Conservation (phyloP, 2,113 vertebrate genomes). For the Pygoscelis antarcticus region DNA sequence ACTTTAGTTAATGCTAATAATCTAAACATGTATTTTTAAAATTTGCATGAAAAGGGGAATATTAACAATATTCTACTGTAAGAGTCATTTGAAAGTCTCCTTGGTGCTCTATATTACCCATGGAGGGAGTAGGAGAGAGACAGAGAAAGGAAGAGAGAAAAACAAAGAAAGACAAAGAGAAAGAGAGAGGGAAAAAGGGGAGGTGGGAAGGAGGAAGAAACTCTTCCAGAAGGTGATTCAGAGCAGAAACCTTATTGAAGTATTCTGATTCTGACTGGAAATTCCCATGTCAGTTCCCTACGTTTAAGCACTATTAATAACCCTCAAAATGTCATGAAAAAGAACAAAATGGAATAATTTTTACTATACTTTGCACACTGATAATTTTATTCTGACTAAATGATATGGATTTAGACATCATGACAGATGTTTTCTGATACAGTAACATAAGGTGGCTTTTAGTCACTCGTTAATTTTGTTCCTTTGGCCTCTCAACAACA, state of each 20-base stretch:
- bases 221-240: neutral
- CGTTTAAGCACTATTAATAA: neutral
- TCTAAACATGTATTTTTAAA: neutral
- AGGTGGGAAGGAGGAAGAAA: neutral
- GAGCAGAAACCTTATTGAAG: neutral
- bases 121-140: neutral
- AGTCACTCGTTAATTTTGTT: neutral
- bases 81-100: neutral
- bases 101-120: neutral
- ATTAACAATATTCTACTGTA: neutral
- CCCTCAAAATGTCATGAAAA: neutral
- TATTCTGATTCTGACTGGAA: neutral
- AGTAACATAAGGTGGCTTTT: neutral
- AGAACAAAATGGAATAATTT: neutral
- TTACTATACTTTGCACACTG: neutral
- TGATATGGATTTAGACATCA: neutral
- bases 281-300: neutral
- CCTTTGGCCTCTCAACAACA: conserved; percentile 1
- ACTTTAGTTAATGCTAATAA: neutral
- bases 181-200: accelerated
- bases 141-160: neutral
- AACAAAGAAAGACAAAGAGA: neutral
- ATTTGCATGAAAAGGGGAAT: neutral
- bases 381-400: neutral
- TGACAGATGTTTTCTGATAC: neutral